phyloP scores from a whole-genome alignment of 2,113 vertebrate genomes.

The Lasiurus borealis region DNA sequence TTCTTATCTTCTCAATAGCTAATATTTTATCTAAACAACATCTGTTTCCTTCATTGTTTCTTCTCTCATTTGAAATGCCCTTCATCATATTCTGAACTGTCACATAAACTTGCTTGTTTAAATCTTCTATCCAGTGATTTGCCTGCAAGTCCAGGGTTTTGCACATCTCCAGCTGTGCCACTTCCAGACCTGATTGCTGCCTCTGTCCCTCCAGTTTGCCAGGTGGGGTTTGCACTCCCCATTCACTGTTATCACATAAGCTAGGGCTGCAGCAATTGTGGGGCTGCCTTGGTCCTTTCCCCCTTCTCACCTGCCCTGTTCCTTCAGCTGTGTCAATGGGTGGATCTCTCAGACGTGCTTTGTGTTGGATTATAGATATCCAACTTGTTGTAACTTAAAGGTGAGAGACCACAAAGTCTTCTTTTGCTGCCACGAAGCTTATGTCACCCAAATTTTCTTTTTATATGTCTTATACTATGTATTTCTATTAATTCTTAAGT shows the following conservation, averaged over 20 bases:
- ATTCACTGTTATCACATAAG: not conserved
- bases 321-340: not conserved
- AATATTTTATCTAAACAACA: not conserved
- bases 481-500: not conserved
- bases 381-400: not conserved
- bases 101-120: not conserved
- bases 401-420: not conserved
- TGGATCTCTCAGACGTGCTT: not conserved
- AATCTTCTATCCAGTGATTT: not conserved
- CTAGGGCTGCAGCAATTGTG: not conserved
- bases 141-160: fast-evolving
- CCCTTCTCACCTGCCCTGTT: not conserved
- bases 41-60: not conserved
- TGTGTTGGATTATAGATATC: not conserved
- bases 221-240: not conserved
- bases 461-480: not conserved
- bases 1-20: not conserved
- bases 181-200: not conserved
- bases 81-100: not conserved
- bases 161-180: not conserved
- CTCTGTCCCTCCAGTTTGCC: not conserved
- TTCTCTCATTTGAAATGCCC: not conserved
- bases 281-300: not conserved
- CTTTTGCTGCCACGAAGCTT: not conserved
- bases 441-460: not conserved